A percentile compares a stretch with the other conserved stretches of the same genome.
These are phyloP conservation scores for Cerceris rybyensis DNA, from an alignment of 2,888 invertebrate genomes.

Conservation along the genomic window DNA sequence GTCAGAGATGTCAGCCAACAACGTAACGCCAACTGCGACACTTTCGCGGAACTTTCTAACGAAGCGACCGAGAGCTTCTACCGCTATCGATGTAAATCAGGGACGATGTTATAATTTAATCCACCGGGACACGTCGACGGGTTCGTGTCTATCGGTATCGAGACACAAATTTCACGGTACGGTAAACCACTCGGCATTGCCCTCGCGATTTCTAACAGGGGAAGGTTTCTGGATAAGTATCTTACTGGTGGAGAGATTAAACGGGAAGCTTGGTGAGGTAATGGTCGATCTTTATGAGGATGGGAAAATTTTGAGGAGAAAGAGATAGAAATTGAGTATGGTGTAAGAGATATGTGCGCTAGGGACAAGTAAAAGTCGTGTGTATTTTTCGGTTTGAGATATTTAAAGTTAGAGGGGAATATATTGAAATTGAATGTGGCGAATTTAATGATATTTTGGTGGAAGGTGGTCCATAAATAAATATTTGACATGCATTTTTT, in stretches of 20 bases:
- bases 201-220: neutral
- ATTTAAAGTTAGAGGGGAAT: no score
- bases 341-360: no score
- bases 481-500: no score
- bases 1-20: constrained; percentile 14
- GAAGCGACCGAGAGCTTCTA: constrained; percentile 37
- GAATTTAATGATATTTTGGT: no score
- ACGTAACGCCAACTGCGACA: constrained; percentile 41
- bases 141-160: constrained; percentile 16
- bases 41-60: constrained; percentile 57
- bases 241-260: neutral
- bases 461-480: no score
- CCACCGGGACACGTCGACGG: neutral
- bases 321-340: no score
- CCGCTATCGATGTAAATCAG: constrained; percentile 57
- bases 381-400: no score
- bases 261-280: neutral
- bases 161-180: constrained; percentile 19
- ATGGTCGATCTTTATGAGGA: no score
- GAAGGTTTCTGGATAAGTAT: neutral
- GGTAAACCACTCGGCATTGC: constrained; percentile 5
- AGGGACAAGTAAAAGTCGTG: no score
- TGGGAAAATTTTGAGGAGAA: no score
- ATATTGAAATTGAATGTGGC: no score
- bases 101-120: constrained; percentile 61